Conservation (phyloP, 2,797 vertebrate genomes). For the Columba guinea region DNA sequence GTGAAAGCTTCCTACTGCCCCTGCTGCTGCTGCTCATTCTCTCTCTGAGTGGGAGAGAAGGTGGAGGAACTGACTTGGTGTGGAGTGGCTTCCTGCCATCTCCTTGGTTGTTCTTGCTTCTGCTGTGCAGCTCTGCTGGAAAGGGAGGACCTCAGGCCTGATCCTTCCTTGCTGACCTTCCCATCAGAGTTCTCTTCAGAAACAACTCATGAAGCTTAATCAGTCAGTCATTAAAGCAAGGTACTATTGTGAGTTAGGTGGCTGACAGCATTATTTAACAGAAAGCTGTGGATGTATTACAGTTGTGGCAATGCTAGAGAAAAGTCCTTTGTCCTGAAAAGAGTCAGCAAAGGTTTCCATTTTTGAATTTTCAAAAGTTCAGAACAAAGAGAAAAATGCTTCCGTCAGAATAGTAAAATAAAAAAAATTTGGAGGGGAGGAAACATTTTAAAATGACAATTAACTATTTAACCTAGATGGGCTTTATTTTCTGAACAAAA, state of each 20-base stretch:
- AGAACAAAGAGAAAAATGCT: not conserved
- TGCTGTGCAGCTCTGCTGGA: not conserved
- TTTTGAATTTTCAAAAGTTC: not conserved
- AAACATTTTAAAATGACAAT: not conserved
- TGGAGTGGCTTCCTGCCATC: not conserved
- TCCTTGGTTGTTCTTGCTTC: not conserved
- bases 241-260: not conserved
- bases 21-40: not conserved
- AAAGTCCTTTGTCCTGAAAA: not conserved
- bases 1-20: not conserved
- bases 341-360: not conserved
- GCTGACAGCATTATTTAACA: not conserved
- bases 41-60: not conserved
- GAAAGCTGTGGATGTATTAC: not conserved
- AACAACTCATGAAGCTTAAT: not conserved
- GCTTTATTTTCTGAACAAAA: not conserved
- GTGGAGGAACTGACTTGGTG: not conserved
- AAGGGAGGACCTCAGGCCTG: not conserved
- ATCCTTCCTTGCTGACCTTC: not conserved
- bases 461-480: not conserved
- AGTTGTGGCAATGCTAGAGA: not conserved
- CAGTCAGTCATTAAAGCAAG: not conserved
- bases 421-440: not conserved
- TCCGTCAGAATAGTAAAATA: not conserved
- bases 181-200: not conserved